These are phyloP conservation scores for Diabrotica balteata DNA, from an alignment of 2,888 invertebrate species.

Conservation along the genomic window DNA sequence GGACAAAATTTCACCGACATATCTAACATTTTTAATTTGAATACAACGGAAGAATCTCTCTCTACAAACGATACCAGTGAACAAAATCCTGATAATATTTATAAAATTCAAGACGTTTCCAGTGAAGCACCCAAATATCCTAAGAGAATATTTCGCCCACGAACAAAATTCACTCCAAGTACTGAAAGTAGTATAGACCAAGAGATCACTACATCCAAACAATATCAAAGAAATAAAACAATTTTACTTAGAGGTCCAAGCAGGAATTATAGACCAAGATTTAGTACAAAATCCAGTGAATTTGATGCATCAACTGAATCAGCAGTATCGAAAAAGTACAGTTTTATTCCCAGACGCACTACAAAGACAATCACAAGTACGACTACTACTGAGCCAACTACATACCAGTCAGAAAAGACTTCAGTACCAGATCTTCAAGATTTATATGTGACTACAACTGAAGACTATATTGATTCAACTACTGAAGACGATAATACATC, in stretches of 20 bases:
- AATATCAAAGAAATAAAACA: slow-evolving; percentile 18
- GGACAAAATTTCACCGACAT: background rate
- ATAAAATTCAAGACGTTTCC: background rate
- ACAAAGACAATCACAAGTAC: slow-evolving; percentile 5
- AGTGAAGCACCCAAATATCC: slow-evolving; percentile 12
- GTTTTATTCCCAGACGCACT: slow-evolving; percentile 13
- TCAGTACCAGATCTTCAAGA: background rate
- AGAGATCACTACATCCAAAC: slow-evolving; percentile 13
- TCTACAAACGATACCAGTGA: background rate
- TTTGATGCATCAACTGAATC: slow-evolving; percentile 1
- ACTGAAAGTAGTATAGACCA: background rate
- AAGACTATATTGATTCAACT: slow-evolving; percentile 9
- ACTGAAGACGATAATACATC: slow-evolving; percentile 9
- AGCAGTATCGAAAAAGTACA: slow-evolving; percentile 7
- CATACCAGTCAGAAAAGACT: slow-evolving; percentile 8
- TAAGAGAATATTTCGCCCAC: slow-evolving; percentile 19
- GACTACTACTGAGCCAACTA: background rate
- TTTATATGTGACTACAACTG: slow-evolving; percentile 4
- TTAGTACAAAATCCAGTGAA: slow-evolving; percentile 12
- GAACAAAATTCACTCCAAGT: slow-evolving; percentile 5
- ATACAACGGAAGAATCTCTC: background rate
- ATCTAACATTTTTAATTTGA: background rate
- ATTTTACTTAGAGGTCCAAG: slow-evolving; percentile 18
- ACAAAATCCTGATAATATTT: background rate
- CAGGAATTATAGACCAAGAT: slow-evolving; percentile 12